These are phyloP conservation scores for Ephialtes manifestator DNA, from an alignment of 2,888 invertebrate species.

Conservation along the genomic window DNA sequence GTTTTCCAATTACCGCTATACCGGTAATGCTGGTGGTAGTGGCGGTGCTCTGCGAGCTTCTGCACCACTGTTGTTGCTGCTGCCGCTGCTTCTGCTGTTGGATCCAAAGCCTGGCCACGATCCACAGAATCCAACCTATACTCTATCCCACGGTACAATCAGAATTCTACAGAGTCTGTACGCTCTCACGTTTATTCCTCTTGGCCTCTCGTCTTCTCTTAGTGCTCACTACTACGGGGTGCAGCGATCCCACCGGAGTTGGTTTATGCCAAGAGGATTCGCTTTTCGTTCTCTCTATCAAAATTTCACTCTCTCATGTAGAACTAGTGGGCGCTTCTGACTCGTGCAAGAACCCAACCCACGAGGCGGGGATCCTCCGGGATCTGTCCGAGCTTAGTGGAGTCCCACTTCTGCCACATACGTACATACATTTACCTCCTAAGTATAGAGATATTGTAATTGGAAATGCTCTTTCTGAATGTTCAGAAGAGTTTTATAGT, in stretches of 20 bases:
- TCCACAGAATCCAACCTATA: constrained; percentile 43
- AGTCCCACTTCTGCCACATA: background rate
- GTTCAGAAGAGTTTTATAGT: constrained; percentile 13
- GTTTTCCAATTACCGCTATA: constrained; percentile 68
- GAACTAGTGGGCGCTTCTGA: constrained; percentile 2
- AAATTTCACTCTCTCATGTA: constrained; percentile 21
- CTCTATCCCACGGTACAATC: constrained; percentile 51
- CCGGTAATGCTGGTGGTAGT: constrained; percentile 6
- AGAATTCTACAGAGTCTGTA: constrained; percentile 50
- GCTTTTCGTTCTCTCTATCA: constrained; percentile 38
- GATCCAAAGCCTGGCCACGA: constrained; percentile 10
- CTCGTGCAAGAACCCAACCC: constrained; percentile 51
- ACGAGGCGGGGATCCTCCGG: constrained; percentile 22
- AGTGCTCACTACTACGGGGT: background rate
- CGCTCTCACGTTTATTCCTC: constrained; percentile 21
- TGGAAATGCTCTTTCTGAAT: constrained; percentile 58
- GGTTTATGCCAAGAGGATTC: constrained; percentile 41
- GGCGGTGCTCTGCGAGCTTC: constrained; percentile 1
- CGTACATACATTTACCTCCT: background rate
- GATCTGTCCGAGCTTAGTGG: constrained; percentile 28
- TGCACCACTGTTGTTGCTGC: constrained; percentile 37
- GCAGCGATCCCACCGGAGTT: constrained; percentile 28
- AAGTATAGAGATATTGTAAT: constrained; percentile 45
- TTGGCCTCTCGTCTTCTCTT: constrained; percentile 26
- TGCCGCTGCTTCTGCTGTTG: constrained; percentile 36